Base-by-base conservation (phyloP, 2,113 vertebrate genomes). In the Bombycilla garrulus region DNA sequence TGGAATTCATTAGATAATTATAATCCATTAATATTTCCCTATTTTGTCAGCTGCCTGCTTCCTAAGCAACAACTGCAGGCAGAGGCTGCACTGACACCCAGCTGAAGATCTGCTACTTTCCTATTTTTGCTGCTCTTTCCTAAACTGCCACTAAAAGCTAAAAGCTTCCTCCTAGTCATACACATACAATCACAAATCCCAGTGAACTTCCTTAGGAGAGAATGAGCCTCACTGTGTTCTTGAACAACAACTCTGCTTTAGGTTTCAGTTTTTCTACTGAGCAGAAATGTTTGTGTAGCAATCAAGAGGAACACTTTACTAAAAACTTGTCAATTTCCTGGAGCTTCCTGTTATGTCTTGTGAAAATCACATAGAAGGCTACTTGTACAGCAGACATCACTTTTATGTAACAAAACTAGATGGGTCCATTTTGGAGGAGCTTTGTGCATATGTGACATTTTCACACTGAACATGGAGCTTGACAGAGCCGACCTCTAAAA, bases 401-500 rank as follows among this genome's bases (percentile, higher is more conserved):
- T 82, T 91, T 76, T 62, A 79, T 28, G 31, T 90, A 92, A 74
- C 62, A 44, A 65, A 69, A 86, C 7, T 29, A 81, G 69, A 94
- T 81, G 45, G 92, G 93, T 96, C 93, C 90, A 81, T 87, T 94
- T 85, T 36, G 58, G 35, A 96, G 91, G 36, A 98, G 67, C 69
- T 92, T 76, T 73, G 64, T 95, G 94, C 86, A n/a, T 95, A 87
- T 96, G 95, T 97, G 96, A 88, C 84, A 91, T 71, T 92, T 96
- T 97, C 93, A 93, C 90, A 88, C 90, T 91, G 94, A 96, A 97
- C 85, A 90, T 40, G 93, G 88, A 96, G 93, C 95, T 97, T 92
- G 90, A 96, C 36, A 35, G 92, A 93, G 95, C 56, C 76, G 72
- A 71, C 31, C 83, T 90, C 97, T 98, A 98, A 98, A 98, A 98